A percentile compares a stretch with the other conserved stretches of the same genome.
Evolutionary conservation across 2,888 invertebrate genomes (phyloP).

Genomic region (Caradrina kadenii): DNA sequence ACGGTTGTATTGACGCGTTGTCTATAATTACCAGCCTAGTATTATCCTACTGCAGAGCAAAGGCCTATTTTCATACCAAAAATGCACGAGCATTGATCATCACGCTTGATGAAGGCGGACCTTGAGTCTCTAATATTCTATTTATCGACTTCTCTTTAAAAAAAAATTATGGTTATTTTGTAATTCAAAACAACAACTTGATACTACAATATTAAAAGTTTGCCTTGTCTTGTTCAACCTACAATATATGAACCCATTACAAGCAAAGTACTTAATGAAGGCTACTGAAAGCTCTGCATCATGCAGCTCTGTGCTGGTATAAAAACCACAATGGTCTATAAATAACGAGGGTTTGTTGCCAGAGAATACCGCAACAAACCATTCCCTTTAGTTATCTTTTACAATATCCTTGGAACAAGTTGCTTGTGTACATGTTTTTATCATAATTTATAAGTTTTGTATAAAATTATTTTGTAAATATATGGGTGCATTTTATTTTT

Average conservation of each 20-base stretch:
- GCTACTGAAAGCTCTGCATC: constrained; percentile 24
- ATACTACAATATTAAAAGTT: background rate
- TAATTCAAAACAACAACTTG: background rate
- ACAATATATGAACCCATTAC: constrained; percentile 8
- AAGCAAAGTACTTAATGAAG: constrained; percentile 28
- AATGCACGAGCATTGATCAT: too few species aligned
- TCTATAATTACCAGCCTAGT: too few species aligned
- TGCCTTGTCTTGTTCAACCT: background rate
- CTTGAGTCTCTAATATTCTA: too few species aligned
- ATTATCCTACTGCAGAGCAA: too few species aligned
- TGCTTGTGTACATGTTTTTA: constrained; percentile 4
- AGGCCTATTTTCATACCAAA: too few species aligned
- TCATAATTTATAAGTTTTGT: background rate
- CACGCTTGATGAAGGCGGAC: too few species aligned
- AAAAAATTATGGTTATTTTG: too few species aligned
- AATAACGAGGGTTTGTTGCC: constrained; percentile 36
- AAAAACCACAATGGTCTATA: constrained; percentile 53
- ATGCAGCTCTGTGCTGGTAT: constrained; percentile 19
- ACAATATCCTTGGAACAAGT: constrained; percentile 35
- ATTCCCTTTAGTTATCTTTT: constrained; percentile 45
- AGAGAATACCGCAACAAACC: constrained; percentile 29
- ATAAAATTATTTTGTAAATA: background rate
- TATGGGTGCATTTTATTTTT: background rate
- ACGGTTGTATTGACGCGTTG: too few species aligned
- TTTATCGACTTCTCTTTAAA: too few species aligned